Conservation (phyloP, 2,113 vertebrate genomes). For the Sebastes fasciatus region DNA sequence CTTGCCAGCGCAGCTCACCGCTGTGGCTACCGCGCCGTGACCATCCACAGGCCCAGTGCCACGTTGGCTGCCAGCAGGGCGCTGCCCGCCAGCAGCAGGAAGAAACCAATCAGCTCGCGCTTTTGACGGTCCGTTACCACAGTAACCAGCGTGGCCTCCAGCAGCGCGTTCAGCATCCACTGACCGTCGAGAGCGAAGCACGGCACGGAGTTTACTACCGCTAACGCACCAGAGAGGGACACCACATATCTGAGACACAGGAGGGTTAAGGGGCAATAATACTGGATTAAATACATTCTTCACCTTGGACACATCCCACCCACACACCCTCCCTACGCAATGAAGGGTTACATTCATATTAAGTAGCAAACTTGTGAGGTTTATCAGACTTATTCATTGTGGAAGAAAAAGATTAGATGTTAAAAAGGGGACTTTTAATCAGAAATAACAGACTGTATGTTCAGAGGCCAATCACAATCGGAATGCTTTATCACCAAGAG, state of each 20-base stretch:
- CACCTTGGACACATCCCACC: not conserved
- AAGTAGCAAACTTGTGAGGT: not conserved
- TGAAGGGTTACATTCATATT: not conserved
- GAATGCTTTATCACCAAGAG: not conserved
- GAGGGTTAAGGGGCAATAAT: slow-evolving; percentile 59
- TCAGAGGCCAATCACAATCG: not conserved
- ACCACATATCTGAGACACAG: slow-evolving; percentile 89
- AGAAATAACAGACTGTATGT: not conserved
- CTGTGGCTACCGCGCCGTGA: slow-evolving; percentile 90
- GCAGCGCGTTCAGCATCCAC: slow-evolving; percentile 97
- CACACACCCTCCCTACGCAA: not conserved
- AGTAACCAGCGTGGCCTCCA: slow-evolving; percentile 93
- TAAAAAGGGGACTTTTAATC: not conserved
- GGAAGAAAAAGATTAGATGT: not conserved
- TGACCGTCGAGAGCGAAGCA: slow-evolving; percentile 98
- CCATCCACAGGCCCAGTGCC: slow-evolving; percentile 97
- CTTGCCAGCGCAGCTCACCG: not conserved
- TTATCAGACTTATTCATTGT: not conserved
- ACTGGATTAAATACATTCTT: not conserved
- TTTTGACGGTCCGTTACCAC: slow-evolving; percentile 90
- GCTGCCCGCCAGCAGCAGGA: slow-evolving; percentile 95
- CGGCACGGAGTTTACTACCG: slow-evolving; percentile 97
- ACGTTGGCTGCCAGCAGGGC: slow-evolving; percentile 96
- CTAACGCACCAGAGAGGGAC: slow-evolving; percentile 95
- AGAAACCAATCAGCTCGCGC: slow-evolving; percentile 94